These are phyloP conservation scores for Mus minutoides DNA, from an alignment of 2,797 vertebrate species.

Conservation along the genomic window DNA sequence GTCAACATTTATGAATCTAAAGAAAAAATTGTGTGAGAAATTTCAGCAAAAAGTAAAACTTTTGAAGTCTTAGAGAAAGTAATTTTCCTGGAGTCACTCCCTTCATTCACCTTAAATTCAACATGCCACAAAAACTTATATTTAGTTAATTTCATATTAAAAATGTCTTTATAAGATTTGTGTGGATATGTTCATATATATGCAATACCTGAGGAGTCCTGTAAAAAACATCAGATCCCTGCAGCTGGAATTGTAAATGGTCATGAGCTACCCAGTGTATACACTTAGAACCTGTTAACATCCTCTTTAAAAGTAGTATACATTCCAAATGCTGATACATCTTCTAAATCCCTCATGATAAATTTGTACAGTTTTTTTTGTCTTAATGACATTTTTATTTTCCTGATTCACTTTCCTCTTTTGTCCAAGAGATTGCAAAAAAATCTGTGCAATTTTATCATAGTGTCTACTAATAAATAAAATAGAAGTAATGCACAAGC, in stretches of 20 bases:
- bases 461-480: neutral
- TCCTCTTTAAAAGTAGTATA: neutral
- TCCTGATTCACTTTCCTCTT: neutral
- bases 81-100: neutral
- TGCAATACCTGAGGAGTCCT: neutral
- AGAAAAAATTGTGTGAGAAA: neutral
- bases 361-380: neutral
- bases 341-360: neutral
- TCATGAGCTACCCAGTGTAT: neutral
- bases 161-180: neutral
- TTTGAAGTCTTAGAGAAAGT: neutral
- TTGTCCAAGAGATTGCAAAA: neutral
- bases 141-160: neutral
- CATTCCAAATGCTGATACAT: neutral
- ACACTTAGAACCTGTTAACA: neutral
- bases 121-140: neutral
- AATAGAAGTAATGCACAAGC: neutral
- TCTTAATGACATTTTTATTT: neutral
- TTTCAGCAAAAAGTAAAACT: neutral
- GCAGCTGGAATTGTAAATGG: neutral
- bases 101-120: neutral
- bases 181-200: neutral
- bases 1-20: neutral
- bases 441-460: neutral
- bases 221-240: neutral